Conservation (phyloP, 2,113 vertebrate species). For the Oostethus manadensis region DNA sequence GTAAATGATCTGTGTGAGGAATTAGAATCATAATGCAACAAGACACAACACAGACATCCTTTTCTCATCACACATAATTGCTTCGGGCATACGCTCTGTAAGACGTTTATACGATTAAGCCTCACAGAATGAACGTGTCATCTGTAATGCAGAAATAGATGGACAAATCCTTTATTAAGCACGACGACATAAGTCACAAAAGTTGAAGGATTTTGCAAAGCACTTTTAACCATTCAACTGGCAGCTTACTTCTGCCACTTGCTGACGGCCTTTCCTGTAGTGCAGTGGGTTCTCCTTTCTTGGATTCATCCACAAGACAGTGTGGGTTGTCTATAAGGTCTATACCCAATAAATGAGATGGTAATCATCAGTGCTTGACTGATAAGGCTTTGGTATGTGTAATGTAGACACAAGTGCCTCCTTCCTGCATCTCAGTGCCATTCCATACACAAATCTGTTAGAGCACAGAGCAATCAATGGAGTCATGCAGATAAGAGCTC, state of each 20-base stretch:
- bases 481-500: conserved; percentile 67
- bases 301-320: background rate
- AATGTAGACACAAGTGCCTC: conserved; percentile 54
- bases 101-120: conserved; percentile 58
- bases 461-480: conserved; percentile 64
- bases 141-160: conserved; percentile 52
- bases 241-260: too few relatives aligned
- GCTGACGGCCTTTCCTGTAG: too few relatives aligned
- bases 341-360: conserved; percentile 30
- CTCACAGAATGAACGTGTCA: conserved; percentile 58
- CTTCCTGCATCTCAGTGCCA: conserved; percentile 55
- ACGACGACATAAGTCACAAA: conserved; percentile 38
- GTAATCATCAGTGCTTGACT: conserved; percentile 57
- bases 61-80: conserved; percentile 63
- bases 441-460: conserved; percentile 55
- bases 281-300: background rate
- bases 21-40: conserved; percentile 61
- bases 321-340: conserved; percentile 9
- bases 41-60: conserved; percentile 62
- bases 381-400: conserved; percentile 39
- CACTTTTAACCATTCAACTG: conserved; percentile 11
- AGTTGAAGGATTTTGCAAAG: conserved; percentile 24
- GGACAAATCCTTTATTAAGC: conserved; percentile 50
- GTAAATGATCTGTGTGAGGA: conserved; percentile 56
- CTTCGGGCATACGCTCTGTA: conserved; percentile 54